Percentiles rank a stretch among this genome's conserved stretches.
Evolutionary conservation across 2,113 vertebrate species (phyloP).

Genomic region (Pelecanoides urinatrix): DNA sequence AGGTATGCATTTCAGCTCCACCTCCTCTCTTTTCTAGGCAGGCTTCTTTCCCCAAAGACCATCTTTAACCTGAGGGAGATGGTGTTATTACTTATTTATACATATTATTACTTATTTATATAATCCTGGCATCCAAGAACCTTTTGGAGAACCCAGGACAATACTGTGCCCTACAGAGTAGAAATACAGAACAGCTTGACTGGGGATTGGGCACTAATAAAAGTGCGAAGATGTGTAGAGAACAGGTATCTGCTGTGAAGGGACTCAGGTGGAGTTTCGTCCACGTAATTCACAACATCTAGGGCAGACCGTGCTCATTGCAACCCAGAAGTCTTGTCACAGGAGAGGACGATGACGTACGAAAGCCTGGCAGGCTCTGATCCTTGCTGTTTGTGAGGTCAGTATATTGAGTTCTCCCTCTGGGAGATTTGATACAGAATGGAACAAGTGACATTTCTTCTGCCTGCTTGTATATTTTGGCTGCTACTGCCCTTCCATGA

Average conservation of each 20-base stretch:
- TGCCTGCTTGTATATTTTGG: constrained; percentile 12
- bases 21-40: not conserved
- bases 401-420: not conserved
- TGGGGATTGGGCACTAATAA: not conserved
- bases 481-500: not conserved
- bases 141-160: not conserved
- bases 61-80: not conserved
- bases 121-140: not conserved
- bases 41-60: not conserved
- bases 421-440: not conserved
- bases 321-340: not conserved
- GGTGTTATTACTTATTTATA: not conserved
- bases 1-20: not conserved
- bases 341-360: not conserved
- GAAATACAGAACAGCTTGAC: not conserved
- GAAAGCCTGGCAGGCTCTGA: not conserved
- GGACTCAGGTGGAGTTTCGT: not conserved
- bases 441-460: not conserved
- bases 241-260: not conserved
- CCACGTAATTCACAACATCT: not conserved
- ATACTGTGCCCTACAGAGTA: not conserved
- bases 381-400: not conserved
- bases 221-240: not conserved
- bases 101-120: not conserved
- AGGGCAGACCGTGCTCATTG: not conserved